Conservation (phyloP, 2,113 vertebrate species). For the Tachysurus fulvidraco region DNA sequence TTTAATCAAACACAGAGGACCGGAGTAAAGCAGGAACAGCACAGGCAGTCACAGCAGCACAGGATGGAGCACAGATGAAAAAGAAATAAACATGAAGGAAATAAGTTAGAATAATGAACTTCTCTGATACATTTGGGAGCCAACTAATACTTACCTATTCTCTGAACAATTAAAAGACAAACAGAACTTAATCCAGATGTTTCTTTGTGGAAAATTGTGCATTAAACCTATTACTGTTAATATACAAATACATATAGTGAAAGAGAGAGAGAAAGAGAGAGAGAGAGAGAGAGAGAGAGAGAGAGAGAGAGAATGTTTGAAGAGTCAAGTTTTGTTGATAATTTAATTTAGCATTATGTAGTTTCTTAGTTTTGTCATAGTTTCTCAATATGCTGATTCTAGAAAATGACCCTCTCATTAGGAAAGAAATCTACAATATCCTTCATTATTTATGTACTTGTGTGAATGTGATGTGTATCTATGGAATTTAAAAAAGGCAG, state of each 20-base stretch:
- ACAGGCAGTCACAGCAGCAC: conserved; percentile 44
- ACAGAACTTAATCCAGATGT: not conserved
- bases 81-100: conserved; percentile 56
- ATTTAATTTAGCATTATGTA: not conserved
- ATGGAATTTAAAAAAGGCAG: not conserved
- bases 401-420: conserved; percentile 52
- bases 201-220: not conserved
- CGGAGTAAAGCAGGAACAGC: conserved; percentile 37
- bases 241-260: not conserved
- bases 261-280: not conserved
- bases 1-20: conserved; percentile 50
- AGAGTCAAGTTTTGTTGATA: not conserved
- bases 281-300: no score
- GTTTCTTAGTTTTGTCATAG: not conserved
- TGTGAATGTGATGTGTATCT: conserved; percentile 37
- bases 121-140: not conserved
- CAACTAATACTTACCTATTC: conserved; percentile 30
- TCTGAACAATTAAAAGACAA: not conserved
- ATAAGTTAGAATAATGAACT: conserved; percentile 59
- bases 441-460: conserved; percentile 54
- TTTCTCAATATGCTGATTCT: conserved; percentile 1
- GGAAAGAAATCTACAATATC: conserved; percentile 64
- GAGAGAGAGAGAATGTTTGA: not conserved
- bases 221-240: not conserved
- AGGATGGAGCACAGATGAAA: conserved; percentile 57